A percentile compares a stretch with the other conserved stretches of the same genome.
phyloP scores from a whole-genome alignment of 2,797 vertebrate species.

The Gobionotothen gibberifrons region DNA sequence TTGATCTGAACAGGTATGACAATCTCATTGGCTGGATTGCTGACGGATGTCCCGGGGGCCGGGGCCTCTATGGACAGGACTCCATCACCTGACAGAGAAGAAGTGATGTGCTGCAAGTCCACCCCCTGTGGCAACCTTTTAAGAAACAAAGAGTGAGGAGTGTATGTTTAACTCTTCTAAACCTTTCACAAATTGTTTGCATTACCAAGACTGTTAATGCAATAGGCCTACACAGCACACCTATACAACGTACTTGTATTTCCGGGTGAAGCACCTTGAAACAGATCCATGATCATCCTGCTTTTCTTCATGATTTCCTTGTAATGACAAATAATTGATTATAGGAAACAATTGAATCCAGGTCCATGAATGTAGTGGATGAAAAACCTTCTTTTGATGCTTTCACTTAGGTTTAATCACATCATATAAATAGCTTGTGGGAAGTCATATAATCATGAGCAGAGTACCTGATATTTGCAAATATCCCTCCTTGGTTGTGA shows the following conservation, averaged over 20 bases:
- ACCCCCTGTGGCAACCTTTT: conserved; percentile 80
- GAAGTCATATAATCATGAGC: neutral
- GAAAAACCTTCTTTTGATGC: neutral
- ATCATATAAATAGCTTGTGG: neutral
- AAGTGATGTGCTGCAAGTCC: conserved; percentile 79
- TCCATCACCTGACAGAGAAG: conserved; percentile 78
- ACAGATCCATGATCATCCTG: conserved; percentile 78
- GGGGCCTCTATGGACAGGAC: conserved; percentile 82
- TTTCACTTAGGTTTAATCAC: neutral
- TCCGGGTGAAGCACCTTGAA: conserved; percentile 79
- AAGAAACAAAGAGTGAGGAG: neutral
- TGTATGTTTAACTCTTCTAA: neutral
- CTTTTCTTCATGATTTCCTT: conserved; percentile 81
- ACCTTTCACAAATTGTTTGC: neutral
- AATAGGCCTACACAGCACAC: neutral
- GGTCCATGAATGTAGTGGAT: neutral
- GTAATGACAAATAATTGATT: conserved; percentile 1
- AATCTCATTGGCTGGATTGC: conserved; percentile 57
- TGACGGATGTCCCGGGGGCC: conserved; percentile 40
- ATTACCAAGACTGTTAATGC: neutral
- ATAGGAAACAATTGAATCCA: neutral
- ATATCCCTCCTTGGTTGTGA: conserved; percentile 79
- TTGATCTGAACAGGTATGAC: conserved; percentile 81
- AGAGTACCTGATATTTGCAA: conserved; percentile 81
- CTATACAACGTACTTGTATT: conserved; percentile 78